Evolutionary conservation across 2,113 vertebrate species (phyloP), one percentile per base, ranked within the genome.

Genomic region (Numida meleagris): DNA sequence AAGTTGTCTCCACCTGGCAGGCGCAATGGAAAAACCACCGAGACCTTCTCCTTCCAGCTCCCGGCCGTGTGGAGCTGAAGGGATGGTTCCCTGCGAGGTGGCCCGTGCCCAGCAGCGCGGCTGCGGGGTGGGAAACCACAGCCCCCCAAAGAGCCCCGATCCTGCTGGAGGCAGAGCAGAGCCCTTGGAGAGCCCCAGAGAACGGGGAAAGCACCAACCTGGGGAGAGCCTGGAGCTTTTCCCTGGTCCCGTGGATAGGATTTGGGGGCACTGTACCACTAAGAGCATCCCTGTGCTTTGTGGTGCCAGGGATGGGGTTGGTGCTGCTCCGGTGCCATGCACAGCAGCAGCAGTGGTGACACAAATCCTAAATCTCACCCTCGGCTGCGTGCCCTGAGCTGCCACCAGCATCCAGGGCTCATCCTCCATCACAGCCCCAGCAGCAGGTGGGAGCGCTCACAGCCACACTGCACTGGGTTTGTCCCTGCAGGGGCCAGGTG

Each of bases 1-100:
- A 88, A 94, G 76, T 90, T 89, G 90, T 94, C 93, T 94, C 94
- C 91, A 93, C 96, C 94, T 95, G 95, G 96, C 96, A 96, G 91
- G 82, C 85, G 77, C 25, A 7, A 95, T 81, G 95, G 96, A 94
- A 95, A 96, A 96, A 95, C 83, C 91, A 91, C 94, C 61, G 50
- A 95, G 94, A 95, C 65, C 89, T 92, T 89, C 93, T 90, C 82
- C 85, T 97, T 94, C 96, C 96, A 95, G 88, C 89, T 95, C 93
- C 95, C 1, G 14, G 96, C 93, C 91, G 70, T 87, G 51, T 34
- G 82, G 65, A 89, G 59, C 91, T 90, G 73, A 88, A 89, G 89
- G 94, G 86, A 67, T 76, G 73, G 91, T 74, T 92, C 89, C 45
- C 40, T 81, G 86, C 88, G 81, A 89, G 90, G 93, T 76, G 86